Base-by-base conservation (phyloP, 1,140 invertebrate species). In the Ladona fulva region DNA sequence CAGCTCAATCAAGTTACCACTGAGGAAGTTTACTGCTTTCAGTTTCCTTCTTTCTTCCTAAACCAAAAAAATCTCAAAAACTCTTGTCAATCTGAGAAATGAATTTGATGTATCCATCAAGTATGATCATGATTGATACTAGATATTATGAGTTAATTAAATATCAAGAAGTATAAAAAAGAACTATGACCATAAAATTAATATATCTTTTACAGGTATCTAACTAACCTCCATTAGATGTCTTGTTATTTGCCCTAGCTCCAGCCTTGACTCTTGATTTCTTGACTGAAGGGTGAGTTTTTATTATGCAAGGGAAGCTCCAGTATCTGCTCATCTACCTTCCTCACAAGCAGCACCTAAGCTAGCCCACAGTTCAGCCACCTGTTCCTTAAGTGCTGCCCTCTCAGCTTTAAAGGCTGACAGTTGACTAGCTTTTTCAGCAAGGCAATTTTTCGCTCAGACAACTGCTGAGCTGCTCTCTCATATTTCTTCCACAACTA, bases 401-500 rank as follows among this genome's bases (percentile, higher is more conserved):
- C 91, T 91, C 81, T 96, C 94, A 12, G 90, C 88, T 80, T 93
- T 91, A 42, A 95, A 86, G 78, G 93, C 90, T 59, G 92, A 91
- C 1, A 97, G 92, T 79, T 93, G 90, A 11, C 91, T 90, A 52
- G 92, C 90, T 74, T 94, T 92, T 82, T 97, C 94, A 74, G 93
- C 19, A 96, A 85, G 78, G 90, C 91, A 77, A 89, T 89, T 1
- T 97, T 95, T 82, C 97, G 95, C 0, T 91, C 87, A 25, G 94
- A 93, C 75, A 97, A 87, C 82, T 97, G 93, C 81, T 93, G 91
- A 0, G 97, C 95, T 19, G 92, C 89, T 6, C 92, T 89, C 79
- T 96, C 93, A 86, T 97, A 97, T 84, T 97, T 97, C 85, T 96
- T 96, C 87, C 97, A 87, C 7, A 96, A 87, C 89, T 92, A 83